Percentiles rank a stretch among this genome's conserved stretches.
Conservation (phyloP, 2,888 invertebrate genomes). For the Microctonus brassicae region DNA sequence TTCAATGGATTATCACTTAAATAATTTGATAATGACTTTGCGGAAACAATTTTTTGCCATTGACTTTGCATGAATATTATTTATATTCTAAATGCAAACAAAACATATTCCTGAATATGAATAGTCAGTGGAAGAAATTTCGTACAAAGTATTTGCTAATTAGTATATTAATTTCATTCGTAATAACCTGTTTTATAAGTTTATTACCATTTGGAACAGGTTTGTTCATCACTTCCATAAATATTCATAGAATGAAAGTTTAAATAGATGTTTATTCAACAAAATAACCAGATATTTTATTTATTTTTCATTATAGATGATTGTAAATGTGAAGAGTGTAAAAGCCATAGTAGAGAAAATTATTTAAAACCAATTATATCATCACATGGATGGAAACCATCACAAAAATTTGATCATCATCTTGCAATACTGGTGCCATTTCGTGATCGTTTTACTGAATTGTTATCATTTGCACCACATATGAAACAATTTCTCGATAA, state of each 20-base stretch:
- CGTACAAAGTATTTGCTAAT: conserved; percentile 65
- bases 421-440: conserved; percentile 95
- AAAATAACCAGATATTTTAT: background rate
- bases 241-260: background rate
- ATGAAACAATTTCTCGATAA: conserved; percentile 85
- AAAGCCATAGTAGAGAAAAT: conserved; percentile 39
- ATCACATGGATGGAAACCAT: conserved; percentile 24
- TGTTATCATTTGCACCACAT: conserved; percentile 92
- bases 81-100: background rate
- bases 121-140: conserved; percentile 55
- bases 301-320: conserved; percentile 47
- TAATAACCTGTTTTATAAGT: conserved; percentile 67
- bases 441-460: conserved; percentile 94
- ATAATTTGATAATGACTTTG: background rate
- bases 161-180: conserved; percentile 68
- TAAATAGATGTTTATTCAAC: conserved; percentile 25
- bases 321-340: conserved; percentile 50
- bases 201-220: conserved; percentile 67
- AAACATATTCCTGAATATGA: conserved; percentile 50
- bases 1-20: background rate
- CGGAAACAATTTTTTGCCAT: background rate
- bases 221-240: conserved; percentile 52
- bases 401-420: conserved; percentile 69
- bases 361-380: conserved; percentile 21
- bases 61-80: background rate